phyloP scores from a whole-genome alignment of 64 coral and sea anemone genomes.

The Porites lutea region DNA sequence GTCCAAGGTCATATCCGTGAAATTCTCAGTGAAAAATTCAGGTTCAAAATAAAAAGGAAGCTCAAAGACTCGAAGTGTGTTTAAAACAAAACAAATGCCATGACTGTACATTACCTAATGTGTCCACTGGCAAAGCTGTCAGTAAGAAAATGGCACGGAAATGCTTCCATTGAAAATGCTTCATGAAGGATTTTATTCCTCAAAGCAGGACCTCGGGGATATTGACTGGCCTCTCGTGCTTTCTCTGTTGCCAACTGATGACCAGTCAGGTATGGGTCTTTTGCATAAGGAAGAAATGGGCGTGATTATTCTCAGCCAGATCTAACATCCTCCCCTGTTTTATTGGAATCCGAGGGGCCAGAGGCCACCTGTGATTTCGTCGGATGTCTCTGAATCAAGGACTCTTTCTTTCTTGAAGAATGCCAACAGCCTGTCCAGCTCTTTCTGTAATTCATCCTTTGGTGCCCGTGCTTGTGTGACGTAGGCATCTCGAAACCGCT shows the following conservation, averaged over 20 bases:
- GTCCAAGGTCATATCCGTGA: no score
- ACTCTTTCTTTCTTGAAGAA: slow-evolving; percentile 61
- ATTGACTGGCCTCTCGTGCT: slow-evolving; percentile 37
- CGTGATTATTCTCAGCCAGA: slow-evolving; percentile 60
- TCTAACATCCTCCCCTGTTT: slow-evolving; percentile 38
- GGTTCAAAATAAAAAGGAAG: no score
- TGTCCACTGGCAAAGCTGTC: slow-evolving; percentile 79
- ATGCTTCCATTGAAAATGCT: slow-evolving; percentile 66
- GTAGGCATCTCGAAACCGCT: slow-evolving; percentile 54
- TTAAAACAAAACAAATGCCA: no score
- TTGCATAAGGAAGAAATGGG: slow-evolving; percentile 64
- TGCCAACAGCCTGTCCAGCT: slow-evolving; percentile 53
- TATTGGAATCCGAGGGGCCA: slow-evolving; percentile 54
- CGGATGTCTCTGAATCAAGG: background rate
- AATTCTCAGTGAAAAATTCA: no score
- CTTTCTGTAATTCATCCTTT: slow-evolving; percentile 46
- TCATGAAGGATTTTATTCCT: slow-evolving; percentile 23
- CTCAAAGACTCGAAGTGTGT: no score
- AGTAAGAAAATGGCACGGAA: slow-evolving; percentile 77
- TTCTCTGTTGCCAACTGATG: slow-evolving; percentile 61
- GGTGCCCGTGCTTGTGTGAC: slow-evolving; percentile 12
- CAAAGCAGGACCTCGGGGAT: background rate
- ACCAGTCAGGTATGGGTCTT: slow-evolving; percentile 26
- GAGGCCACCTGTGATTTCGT: slow-evolving; percentile 39
- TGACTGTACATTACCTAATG: slow-evolving; percentile 67